Evolutionary conservation across 2,113 vertebrate genomes (phyloP).

Genomic region (Lampris megalopsis): DNA sequence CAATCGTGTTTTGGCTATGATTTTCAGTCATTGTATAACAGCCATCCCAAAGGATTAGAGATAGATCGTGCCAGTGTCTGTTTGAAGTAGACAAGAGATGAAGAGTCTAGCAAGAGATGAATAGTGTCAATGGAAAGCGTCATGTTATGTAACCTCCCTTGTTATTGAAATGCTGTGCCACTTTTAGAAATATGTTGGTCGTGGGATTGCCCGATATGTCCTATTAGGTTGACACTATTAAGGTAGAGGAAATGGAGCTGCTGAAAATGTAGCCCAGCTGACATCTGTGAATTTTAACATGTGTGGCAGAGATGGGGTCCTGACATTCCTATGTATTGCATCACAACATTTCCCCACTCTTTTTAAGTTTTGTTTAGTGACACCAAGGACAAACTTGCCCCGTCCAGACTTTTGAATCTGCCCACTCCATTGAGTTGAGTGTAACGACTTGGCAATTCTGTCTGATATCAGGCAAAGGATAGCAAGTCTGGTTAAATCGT

Average conservation of each 20-base stretch:
- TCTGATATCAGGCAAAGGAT: not conserved
- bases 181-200: not conserved
- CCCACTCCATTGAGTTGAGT: too few species aligned
- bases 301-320: not conserved
- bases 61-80: not conserved
- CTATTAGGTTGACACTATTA: not conserved
- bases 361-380: conserved; percentile 7
- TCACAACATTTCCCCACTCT: not conserved
- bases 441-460: too few species aligned
- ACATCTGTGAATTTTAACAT: not conserved
- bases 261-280: not conserved
- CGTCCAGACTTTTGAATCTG: not conserved
- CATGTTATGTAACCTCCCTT: not conserved
- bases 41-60: not conserved
- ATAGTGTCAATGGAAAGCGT: not conserved
- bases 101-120: not conserved
- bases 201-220: not conserved
- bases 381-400: conserved; percentile 1
- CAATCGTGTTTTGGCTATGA: too few species aligned
- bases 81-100: too few species aligned
- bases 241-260: not conserved
- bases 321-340: conserved; percentile 2
- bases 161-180: not conserved
- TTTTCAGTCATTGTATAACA: too few species aligned
- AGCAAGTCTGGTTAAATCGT: conserved; percentile 45